Evolutionary conservation across 2,888 invertebrate genomes (phyloP).

Genomic region (Cosmopolites sordidus): DNA sequence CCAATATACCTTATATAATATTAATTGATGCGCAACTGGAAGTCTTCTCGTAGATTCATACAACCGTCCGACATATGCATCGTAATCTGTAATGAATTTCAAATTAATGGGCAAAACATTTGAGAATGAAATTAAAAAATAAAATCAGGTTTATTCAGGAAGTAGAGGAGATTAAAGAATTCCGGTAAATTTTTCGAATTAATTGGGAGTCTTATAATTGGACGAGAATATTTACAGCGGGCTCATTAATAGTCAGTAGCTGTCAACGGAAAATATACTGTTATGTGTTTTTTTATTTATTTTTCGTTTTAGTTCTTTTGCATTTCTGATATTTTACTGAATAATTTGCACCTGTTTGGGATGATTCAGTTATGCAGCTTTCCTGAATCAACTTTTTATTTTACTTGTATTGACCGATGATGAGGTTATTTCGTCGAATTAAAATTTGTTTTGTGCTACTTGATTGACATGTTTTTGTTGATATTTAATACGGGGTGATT

Average conservation of each 20-base stretch:
- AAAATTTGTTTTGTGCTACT: too few species aligned
- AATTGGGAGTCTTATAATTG: conserved; percentile 1
- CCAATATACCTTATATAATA: too few species aligned
- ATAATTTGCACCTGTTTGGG: not conserved
- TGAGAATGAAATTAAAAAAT: not conserved
- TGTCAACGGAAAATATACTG: not conserved
- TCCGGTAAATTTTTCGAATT: conserved; percentile 1
- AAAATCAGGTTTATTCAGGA: conserved; percentile 1
- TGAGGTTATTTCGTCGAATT: too few species aligned
- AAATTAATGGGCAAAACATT: not conserved
- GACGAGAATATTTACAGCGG: not conserved
- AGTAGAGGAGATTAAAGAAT: not conserved
- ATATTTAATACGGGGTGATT: too few species aligned
- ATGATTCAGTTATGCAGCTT: not conserved
- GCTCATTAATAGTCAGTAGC: not conserved
- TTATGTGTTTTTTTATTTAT: not conserved
- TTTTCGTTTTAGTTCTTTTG: not conserved
- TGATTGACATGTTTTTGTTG: too few species aligned
- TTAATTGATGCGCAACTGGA: too few species aligned
- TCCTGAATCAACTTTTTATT: too few species aligned
- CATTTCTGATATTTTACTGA: not conserved
- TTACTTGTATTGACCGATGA: too few species aligned
- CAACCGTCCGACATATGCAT: too few species aligned
- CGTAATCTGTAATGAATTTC: too few species aligned
- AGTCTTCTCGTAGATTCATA: too few species aligned